Evolutionary conservation across 2,113 vertebrate genomes (phyloP).

Genomic region (Myrmecophaga tridactyla): DNA sequence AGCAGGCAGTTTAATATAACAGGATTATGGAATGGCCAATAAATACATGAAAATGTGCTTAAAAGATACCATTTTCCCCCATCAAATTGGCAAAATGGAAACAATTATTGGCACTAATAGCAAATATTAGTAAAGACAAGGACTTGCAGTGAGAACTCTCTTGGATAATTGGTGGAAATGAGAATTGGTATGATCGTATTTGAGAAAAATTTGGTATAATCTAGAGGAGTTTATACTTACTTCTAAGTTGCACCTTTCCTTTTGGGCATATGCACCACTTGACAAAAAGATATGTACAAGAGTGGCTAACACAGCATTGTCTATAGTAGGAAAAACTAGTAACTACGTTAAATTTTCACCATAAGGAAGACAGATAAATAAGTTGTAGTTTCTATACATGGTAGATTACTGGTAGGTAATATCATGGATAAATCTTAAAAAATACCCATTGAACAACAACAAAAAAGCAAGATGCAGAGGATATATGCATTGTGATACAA

Average conservation of each 20-base stretch:
- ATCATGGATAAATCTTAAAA: background rate
- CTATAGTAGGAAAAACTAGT: background rate
- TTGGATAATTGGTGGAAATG: background rate
- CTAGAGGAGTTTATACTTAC: background rate
- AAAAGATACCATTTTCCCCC: background rate
- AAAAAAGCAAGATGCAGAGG: background rate
- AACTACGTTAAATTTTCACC: background rate
- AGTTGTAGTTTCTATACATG: background rate
- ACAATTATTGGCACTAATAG: background rate
- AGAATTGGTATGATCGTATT: background rate
- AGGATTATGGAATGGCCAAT: too few relatives aligned
- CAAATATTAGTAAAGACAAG: background rate
- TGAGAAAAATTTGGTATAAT: background rate
- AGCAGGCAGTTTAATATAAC: background rate
- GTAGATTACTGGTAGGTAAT: background rate
- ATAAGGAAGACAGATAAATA: background rate
- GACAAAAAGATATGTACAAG: background rate
- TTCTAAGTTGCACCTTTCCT: background rate
- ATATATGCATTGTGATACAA: background rate
- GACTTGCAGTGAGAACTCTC: background rate
- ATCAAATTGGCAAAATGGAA: background rate
- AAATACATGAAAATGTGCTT: background rate
- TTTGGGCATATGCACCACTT: background rate
- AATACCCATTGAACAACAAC: background rate
- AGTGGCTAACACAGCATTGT: background rate